A percentile compares a stretch with the other conserved stretches of the same genome.
Evolutionary conservation across 2,888 invertebrate genomes (phyloP).

Genomic region (Heteromurus nitidus): DNA sequence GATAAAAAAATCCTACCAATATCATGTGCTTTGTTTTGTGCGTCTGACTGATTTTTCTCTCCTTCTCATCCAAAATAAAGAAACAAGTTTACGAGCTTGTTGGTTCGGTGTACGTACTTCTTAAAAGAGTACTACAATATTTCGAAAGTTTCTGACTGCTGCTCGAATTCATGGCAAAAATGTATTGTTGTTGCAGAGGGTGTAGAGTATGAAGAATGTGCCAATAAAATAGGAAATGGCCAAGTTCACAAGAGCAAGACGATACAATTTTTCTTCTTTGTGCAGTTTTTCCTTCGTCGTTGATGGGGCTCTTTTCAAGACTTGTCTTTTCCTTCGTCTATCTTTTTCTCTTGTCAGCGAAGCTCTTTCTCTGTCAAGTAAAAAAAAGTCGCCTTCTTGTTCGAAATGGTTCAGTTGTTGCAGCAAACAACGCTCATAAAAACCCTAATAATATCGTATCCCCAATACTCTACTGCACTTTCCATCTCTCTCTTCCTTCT

Average conservation of each 20-base stretch:
- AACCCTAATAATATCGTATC: no score
- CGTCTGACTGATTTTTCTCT: slow-evolving; percentile 45
- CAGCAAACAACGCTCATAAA: slow-evolving; percentile 21
- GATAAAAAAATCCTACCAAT: not conserved
- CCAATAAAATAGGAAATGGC: slow-evolving; percentile 27
- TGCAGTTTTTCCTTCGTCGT: slow-evolving; percentile 6
- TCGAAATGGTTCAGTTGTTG: slow-evolving; percentile 58
- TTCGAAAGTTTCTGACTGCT: no score
- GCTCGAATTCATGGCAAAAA: no score
- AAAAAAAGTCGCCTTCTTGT: slow-evolving; percentile 21
- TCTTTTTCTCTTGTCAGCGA: slow-evolving; percentile 29
- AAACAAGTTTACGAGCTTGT: slow-evolving; percentile 31
- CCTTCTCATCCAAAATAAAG: slow-evolving; percentile 3
- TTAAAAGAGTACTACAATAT: not conserved
- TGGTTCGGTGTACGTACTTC: no score
- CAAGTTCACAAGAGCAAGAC: slow-evolving; percentile 12
- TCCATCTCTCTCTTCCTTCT: not conserved
- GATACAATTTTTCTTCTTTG: no score
- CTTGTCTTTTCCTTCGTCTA: not conserved
- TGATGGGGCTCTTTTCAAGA: slow-evolving; percentile 48
- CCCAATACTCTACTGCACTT: no score
- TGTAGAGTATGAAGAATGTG: slow-evolving; percentile 27
- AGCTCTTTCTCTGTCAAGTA: slow-evolving; percentile 10
- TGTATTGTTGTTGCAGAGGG: no score
- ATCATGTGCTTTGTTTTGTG: slow-evolving; percentile 14